Base-by-base conservation (phyloP, 2,797 vertebrate species). In the Bovichtus diacanthus region DNA sequence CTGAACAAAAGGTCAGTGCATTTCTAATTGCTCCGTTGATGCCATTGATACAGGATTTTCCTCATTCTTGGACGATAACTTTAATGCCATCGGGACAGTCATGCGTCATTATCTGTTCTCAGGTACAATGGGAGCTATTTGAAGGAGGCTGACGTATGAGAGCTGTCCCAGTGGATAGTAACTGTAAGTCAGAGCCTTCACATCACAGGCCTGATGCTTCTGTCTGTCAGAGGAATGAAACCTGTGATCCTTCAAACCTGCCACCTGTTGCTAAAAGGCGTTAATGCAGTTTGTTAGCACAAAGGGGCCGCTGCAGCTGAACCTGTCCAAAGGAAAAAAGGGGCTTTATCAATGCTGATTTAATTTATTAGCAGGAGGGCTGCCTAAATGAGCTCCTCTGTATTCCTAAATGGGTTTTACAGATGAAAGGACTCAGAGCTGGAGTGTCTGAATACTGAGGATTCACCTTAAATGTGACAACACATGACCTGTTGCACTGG, bases 91-190 rank as follows among this genome's bases (percentile, higher is more conserved):
- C 0, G 19, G 65, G 43, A 29, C 59, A 44, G 73, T 81, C 74
- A 82, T 38, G 70, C 66, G 76, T 80, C 62, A 75, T 82, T 72
- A 80, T 54, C 47, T 76, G 70, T 82, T 76, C 60, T 51, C 23
- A 27, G 70, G 38, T 69, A 78, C 68, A 81, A 75, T 65, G 53
- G 18, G 41, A 43, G 74, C 70, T 51, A 25, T 69, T 64, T 47
- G 23, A 27, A 60, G 76, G 34, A 46, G n/a, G 27, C 58, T 38
- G 50, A 36, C 23, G 25, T 36, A 53, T 65, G 25, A 47, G 9
- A 41, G 41, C 31, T 25, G 44, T 9, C 62, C 5, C 58, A 9
- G 36, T 0, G 34, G 50, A 25, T 0, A 41, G 21, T 69, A 41
- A 7, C 3, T 34, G 53, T 5, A 6, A 27, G 0, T 74, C 44